A percentile compares a stretch with the other conserved stretches of the same genome.
Conservation (phyloP, 2,797 vertebrate genomes). For the Hypotaenidia philippensis region DNA sequence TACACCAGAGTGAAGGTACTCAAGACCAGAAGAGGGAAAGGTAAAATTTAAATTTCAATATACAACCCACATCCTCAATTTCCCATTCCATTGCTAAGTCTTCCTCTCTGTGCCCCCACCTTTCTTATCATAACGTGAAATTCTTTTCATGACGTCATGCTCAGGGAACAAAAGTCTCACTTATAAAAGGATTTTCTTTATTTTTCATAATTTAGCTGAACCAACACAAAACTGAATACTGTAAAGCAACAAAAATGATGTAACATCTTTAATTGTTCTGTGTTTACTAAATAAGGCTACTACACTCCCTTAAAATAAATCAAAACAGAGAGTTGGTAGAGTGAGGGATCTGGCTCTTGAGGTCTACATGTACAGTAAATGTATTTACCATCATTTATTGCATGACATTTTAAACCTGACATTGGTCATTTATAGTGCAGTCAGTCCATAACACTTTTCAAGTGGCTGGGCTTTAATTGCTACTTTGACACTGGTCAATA, state of each 20-base stretch:
- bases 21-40: background rate
- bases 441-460: conserved; percentile 67
- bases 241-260: conserved; percentile 82
- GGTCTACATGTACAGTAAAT: conserved; percentile 72
- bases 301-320: conserved; percentile 62
- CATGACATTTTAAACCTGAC: conserved; percentile 66
- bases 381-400: conserved; percentile 77
- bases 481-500: conserved; percentile 72
- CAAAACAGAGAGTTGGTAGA: conserved; percentile 59
- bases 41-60: background rate
- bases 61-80: background rate
- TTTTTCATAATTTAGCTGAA: conserved; percentile 88
- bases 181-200: conserved; percentile 87
- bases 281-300: conserved; percentile 75
- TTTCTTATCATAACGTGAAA: background rate
- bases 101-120: background rate
- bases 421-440: conserved; percentile 61
- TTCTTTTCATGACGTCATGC: conserved; percentile 48
- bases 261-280: conserved; percentile 74
- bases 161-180: conserved; percentile 79
- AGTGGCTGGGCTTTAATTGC: conserved; percentile 70
- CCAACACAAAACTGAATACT: conserved; percentile 85
- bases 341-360: conserved; percentile 71
- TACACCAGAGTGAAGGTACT: background rate
- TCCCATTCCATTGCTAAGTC: background rate